Base-by-base conservation (phyloP, 2,888 invertebrate species). In the Torymus aiolomorphi region DNA sequence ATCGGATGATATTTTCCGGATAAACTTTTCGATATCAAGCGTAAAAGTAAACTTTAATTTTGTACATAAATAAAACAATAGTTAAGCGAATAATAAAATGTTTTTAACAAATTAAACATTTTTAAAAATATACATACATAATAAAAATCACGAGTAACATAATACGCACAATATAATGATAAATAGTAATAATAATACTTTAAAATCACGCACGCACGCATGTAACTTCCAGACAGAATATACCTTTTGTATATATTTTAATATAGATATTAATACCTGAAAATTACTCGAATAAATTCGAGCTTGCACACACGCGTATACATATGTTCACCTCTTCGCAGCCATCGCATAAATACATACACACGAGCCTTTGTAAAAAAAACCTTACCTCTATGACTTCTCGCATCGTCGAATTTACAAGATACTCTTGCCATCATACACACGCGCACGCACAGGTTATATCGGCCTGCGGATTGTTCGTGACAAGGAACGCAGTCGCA, bases 401-500 rank as follows among this genome's bases (percentile, higher is more conserved):
- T 61, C 18, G n/a, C 49, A 14, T 75, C 79, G 69, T 75, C 63
- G 52, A 79, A 63, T 79, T 79, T 57, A 78, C 66, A 78, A 76
- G 67, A 42, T 8, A 42, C 8, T 8, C 42, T 42, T 1, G 42
- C 42, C 42, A 42, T 42, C 49, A 42, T 51, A 66, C 18, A 14
- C 16, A 52, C 16, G 49, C 31, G 11, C 13, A 31, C 51, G 61
- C 20, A 62, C 62, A 57, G 49, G 51, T 72, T 74, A 65, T 70
- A 65, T 74, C 74, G 61, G 59, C 31, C 57, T 24, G 1, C 2
- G 84, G 84, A 85, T 86, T 84, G 87, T 82, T 84, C 83, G 83
- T 83, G 84, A 84, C 85, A 85, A 85, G 85, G 52, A 84, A 83
- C 81, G 83, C 8, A 42, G 42, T 84, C 80, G 84, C 85, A 84